phyloP scores from a whole-genome alignment of 2,113 vertebrate genomes.

The Lathamus discolor region DNA sequence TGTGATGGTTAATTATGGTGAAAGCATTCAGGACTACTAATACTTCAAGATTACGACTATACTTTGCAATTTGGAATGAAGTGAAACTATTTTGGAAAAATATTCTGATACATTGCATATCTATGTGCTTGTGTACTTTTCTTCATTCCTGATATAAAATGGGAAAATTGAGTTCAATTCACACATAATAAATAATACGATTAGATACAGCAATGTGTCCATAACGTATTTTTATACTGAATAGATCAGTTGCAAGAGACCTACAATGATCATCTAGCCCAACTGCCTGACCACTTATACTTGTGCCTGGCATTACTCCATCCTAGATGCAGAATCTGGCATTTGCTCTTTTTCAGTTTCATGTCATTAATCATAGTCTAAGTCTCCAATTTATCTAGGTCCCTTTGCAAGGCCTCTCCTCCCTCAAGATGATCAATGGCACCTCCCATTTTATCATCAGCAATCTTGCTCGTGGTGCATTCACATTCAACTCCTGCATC shows the following conservation, averaged over 20 bases:
- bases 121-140: not conserved
- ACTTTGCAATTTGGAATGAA: not conserved
- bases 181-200: not conserved
- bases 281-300: not conserved
- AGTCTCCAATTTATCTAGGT: not conserved
- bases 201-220: not conserved
- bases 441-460: not conserved
- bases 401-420: not conserved
- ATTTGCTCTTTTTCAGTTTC: not conserved
- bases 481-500: not conserved
- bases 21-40: not conserved
- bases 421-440: not conserved
- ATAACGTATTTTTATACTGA: not conserved
- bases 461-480: not conserved
- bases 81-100: not conserved
- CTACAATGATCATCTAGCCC: not conserved
- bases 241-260: not conserved
- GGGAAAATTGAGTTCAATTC: not conserved
- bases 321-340: not conserved
- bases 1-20: not conserved
- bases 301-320: rapidly evolving
- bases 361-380: not conserved
- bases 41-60: not conserved
- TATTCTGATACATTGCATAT: not conserved
- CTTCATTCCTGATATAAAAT: not conserved